These are phyloP conservation scores for Thecocarcelia acutangulata DNA, from an alignment of 2,888 invertebrate species.

Conservation along the genomic window DNA sequence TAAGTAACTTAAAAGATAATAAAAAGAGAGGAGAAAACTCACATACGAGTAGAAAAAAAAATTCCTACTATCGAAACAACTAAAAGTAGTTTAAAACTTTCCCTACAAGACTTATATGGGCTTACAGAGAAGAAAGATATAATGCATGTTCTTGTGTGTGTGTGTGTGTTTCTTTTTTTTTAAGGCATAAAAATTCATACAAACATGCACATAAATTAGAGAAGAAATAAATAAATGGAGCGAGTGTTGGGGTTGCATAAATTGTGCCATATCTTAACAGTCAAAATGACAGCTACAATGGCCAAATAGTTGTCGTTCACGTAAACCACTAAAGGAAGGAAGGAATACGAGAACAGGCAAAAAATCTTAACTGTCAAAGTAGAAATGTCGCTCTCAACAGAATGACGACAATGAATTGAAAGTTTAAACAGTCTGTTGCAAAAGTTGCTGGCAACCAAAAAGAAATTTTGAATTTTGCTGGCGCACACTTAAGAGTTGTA, in stretches of 20 bases:
- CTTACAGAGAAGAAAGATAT: background rate
- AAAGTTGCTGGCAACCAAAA: background rate
- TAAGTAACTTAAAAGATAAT: constrained; percentile 18
- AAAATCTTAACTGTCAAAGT: constrained; percentile 48
- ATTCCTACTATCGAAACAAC: background rate
- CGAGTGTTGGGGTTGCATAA: constrained; percentile 24
- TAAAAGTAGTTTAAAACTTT: constrained; percentile 7
- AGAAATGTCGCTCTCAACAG: background rate
- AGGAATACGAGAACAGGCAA: constrained; percentile 10
- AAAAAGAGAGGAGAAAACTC: background rate
- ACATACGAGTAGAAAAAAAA: too few relatives aligned
- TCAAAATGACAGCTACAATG: constrained; percentile 60
- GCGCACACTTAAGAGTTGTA: too few relatives aligned
- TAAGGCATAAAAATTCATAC: constrained; percentile 8
- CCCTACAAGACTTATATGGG: background rate
- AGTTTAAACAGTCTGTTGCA: background rate
- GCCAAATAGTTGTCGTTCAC: constrained; percentile 63
- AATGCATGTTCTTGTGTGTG: too few relatives aligned
- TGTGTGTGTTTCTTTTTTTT: too few relatives aligned
- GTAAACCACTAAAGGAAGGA: constrained; percentile 51
- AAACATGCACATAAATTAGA: background rate
- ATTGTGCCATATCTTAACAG: constrained; percentile 42
- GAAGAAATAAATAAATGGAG: constrained; percentile 4
- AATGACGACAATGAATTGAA: constrained; percentile 8
- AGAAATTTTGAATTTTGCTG: background rate